phyloP scores from a whole-genome alignment of 1,140 invertebrate species.

The Polypedilum vanderplanki region DNA sequence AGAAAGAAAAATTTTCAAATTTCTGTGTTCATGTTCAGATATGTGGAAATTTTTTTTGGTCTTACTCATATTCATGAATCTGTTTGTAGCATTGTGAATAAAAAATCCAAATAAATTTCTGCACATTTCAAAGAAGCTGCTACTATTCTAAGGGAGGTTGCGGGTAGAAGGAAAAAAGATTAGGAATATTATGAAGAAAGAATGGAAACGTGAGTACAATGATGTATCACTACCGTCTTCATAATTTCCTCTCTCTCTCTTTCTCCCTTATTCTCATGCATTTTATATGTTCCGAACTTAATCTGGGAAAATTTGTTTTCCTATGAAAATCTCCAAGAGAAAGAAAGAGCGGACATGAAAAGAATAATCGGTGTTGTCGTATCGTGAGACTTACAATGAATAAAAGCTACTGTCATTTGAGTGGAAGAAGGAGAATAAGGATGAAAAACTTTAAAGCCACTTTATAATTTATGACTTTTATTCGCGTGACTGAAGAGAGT shows the following conservation, averaged over 20 bases:
- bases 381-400: background rate
- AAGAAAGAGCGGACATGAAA: background rate
- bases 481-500: constrained; percentile 9
- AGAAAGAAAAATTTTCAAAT: background rate
- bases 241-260: background rate
- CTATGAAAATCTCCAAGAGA: background rate
- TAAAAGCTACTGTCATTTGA: constrained; percentile 12
- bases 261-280: background rate
- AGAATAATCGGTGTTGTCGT: background rate
- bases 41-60: background rate
- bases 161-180: background rate
- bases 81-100: background rate
- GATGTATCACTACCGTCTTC: constrained; percentile 24
- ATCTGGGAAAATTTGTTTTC: constrained; percentile 27
- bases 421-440: background rate
- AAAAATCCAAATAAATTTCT: no score
- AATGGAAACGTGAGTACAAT: background rate
- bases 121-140: no score
- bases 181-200: background rate
- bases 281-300: background rate
- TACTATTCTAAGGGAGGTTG: background rate
- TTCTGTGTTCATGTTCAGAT: background rate
- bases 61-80: background rate
- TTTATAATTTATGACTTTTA: constrained; percentile 23
- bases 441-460: constrained; percentile 24